Evolutionary conservation across 2,797 vertebrate genomes (phyloP).

Genomic region (Microctenopoma steveboyesi): DNA sequence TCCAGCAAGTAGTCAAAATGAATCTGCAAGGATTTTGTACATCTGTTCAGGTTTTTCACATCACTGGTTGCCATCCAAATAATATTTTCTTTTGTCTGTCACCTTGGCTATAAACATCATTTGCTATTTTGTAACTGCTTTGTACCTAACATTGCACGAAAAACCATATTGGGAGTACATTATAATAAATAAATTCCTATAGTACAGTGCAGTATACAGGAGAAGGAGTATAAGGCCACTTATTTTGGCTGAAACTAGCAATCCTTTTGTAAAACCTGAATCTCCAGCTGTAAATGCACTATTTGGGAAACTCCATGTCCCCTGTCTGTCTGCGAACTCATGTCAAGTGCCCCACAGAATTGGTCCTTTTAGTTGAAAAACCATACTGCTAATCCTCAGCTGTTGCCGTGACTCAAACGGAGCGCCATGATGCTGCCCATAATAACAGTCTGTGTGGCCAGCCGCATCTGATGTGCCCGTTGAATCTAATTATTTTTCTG

Average conservation of each 20-base stretch:
- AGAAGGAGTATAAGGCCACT: conserved; percentile 13
- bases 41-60: not conserved
- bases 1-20: not conserved
- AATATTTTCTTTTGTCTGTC: not conserved
- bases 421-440: conserved; percentile 1
- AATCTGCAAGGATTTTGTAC: not conserved
- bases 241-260: conserved; percentile 40
- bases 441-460: conserved; percentile 14
- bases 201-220: not conserved
- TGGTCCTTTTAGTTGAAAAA: conserved; percentile 32
- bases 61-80: no score
- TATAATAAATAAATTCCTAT: not conserved
- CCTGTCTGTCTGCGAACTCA: conserved; percentile 17
- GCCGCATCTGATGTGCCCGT: conserved; percentile 7
- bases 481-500: conserved; percentile 37
- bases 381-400: conserved; percentile 34
- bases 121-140: not conserved
- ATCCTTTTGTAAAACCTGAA: conserved; percentile 42
- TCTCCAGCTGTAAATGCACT: conserved; percentile 34
- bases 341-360: conserved; percentile 21
- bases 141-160: not conserved
- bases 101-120: not conserved
- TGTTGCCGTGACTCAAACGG: conserved; percentile 41
- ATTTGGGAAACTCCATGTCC: conserved; percentile 30
- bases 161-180: not conserved